These are phyloP conservation scores for Patiria pectinifera DNA, from an alignment of 53 echinoderm and acorn worm species.

Conservation along the genomic window DNA sequence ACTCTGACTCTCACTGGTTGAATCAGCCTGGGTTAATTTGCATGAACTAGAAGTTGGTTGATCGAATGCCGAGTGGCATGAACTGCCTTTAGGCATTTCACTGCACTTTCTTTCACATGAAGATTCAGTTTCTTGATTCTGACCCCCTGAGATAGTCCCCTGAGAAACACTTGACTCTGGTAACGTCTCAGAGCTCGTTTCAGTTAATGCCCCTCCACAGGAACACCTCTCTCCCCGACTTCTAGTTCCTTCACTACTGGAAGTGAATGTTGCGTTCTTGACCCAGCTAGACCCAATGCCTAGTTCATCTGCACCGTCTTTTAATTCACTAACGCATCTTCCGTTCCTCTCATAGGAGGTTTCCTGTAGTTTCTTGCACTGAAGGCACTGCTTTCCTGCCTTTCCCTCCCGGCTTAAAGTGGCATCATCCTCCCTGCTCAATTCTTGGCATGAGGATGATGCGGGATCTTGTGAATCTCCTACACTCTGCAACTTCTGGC, in stretches of 20 bases:
- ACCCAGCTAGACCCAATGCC: neutral
- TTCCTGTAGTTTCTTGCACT: neutral
- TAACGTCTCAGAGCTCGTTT: neutral
- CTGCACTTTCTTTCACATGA: neutral
- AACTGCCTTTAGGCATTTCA: neutral
- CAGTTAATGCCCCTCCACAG: neutral
- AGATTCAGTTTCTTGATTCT: neutral
- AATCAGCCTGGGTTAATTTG: neutral
- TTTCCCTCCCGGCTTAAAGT: neutral
- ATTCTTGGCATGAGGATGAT: neutral
- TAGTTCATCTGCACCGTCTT: neutral
- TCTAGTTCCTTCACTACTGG: neutral
- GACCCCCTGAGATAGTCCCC: neutral
- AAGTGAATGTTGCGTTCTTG: neutral
- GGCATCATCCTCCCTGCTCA: neutral
- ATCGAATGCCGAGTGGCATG: neutral
- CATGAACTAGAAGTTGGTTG: neutral
- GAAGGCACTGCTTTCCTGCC: slow-evolving; percentile 6
- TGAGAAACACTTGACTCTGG: neutral
- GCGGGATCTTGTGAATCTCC: neutral
- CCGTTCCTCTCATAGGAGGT: neutral
- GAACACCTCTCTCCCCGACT: neutral
- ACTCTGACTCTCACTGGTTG: neutral
- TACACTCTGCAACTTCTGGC: neutral
- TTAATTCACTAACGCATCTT: neutral